phyloP scores from a whole-genome alignment of 2,113 vertebrate genomes.

The Vireo altiloquus region DNA sequence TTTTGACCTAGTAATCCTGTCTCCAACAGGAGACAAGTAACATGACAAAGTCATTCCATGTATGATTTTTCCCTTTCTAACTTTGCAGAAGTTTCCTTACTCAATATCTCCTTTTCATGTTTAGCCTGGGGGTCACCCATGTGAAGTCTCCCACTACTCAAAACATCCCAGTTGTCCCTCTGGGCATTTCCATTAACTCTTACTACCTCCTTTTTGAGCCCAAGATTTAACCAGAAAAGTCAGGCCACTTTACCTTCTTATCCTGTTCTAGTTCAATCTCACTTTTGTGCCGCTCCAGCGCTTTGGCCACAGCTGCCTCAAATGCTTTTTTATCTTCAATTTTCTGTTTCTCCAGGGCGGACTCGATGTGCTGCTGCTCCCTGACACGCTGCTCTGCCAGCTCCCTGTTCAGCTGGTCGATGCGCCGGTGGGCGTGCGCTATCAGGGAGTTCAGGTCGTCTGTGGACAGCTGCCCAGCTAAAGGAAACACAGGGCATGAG shows the following conservation, averaged over 20 bases:
- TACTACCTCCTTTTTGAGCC: background rate
- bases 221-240: background rate
- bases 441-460: constrained; percentile 94
- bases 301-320: constrained; percentile 79
- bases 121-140: background rate
- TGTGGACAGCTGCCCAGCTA: constrained; percentile 83
- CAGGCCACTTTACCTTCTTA: constrained; percentile 77
- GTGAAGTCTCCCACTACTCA: background rate
- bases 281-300: constrained; percentile 78
- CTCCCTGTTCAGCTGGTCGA: constrained; percentile 90
- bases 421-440: constrained; percentile 92
- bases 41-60: fast-evolving
- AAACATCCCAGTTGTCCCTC: background rate
- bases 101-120: background rate
- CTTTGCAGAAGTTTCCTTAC: background rate
- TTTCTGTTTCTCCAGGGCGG: constrained; percentile 86
- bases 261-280: constrained; percentile 86
- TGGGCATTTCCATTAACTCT: background rate
- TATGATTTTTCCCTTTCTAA: background rate
- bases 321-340: constrained; percentile 81
- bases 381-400: constrained; percentile 88
- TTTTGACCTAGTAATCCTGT: background rate
- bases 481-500: background rate
- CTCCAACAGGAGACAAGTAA: background rate
- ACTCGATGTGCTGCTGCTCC: constrained; percentile 88